Evolutionary conservation across 2,797 vertebrate genomes (phyloP).

Genomic region (Ataeniobius toweri): DNA sequence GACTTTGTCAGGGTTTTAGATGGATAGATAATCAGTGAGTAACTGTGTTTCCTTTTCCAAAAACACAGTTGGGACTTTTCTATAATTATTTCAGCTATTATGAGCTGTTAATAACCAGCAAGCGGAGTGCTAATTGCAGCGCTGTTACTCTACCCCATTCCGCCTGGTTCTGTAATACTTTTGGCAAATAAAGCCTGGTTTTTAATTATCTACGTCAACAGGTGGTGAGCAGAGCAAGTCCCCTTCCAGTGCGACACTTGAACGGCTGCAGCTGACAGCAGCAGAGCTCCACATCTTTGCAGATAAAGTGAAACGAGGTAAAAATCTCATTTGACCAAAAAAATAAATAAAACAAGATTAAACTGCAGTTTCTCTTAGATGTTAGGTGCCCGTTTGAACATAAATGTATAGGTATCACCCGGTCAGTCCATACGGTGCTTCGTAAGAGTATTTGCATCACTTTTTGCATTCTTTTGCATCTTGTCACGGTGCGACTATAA

Average conservation of each 20-base stretch:
- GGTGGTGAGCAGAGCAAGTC: constrained; percentile 34
- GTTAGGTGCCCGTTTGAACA: constrained; percentile 12
- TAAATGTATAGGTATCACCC: constrained; percentile 15
- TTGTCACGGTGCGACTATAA: neutral
- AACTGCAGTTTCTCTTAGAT: neutral
- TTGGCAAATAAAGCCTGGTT: neutral
- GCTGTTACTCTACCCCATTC: neutral
- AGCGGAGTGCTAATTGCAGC: constrained; percentile 9
- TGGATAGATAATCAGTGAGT: neutral
- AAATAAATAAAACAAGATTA: neutral
- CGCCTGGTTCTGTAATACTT: neutral
- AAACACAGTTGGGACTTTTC: constrained; percentile 14
- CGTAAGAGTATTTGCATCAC: neutral
- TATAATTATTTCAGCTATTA: constrained; percentile 1
- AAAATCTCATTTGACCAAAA: constrained; percentile 1
- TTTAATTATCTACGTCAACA: constrained; percentile 25
- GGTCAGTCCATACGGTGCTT: constrained; percentile 9
- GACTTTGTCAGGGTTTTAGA: constrained; percentile 23
- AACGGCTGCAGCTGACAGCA: constrained; percentile 50
- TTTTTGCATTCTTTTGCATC: neutral
- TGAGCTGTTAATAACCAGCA: neutral
- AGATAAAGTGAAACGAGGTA: constrained; percentile 68
- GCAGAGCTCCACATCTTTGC: constrained; percentile 49
- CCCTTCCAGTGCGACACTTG: constrained; percentile 45
- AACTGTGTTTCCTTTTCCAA: constrained; percentile 17